phyloP scores from a whole-genome alignment of 1,140 invertebrate genomes.

The Probaryconus sp. region DNA sequence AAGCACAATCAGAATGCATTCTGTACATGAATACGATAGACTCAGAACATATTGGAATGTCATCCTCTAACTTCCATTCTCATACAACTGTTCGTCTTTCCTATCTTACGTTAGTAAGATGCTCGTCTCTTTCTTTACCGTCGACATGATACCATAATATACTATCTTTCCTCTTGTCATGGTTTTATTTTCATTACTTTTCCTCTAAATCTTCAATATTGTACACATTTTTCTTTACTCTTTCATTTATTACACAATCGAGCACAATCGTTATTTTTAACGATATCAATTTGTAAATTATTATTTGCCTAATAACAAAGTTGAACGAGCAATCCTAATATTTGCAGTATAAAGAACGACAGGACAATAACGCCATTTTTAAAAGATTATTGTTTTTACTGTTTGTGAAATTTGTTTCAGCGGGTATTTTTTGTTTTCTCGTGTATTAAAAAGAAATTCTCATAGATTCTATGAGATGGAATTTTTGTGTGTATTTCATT shows the following conservation, averaged over 20 bases:
- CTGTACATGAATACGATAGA: conserved; percentile 54
- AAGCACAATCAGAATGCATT: conserved; percentile 62
- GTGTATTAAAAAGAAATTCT: no score
- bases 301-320: no score
- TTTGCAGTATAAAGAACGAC: no score
- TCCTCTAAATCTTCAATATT: conserved; percentile 14
- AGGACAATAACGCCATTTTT: no score
- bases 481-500: no score
- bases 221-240: conserved; percentile 25
- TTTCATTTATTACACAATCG: conserved; percentile 17
- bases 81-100: conserved; percentile 24
- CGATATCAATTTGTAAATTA: background rate
- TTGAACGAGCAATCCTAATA: no score
- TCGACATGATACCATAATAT: conserved; percentile 34
- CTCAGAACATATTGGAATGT: conserved; percentile 58
- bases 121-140: conserved; percentile 22
- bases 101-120: conserved; percentile 24
- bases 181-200: conserved; percentile 2
- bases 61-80: conserved; percentile 49
- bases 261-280: conserved; percentile 11
- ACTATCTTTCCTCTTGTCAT: conserved; percentile 12
- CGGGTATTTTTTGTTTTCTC: no score
- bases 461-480: no score
- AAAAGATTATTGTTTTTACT: no score
- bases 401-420: no score